These are phyloP conservation scores for Acholoe squamosa DNA, from an alignment of 2,888 invertebrate species.

Conservation along the genomic window DNA sequence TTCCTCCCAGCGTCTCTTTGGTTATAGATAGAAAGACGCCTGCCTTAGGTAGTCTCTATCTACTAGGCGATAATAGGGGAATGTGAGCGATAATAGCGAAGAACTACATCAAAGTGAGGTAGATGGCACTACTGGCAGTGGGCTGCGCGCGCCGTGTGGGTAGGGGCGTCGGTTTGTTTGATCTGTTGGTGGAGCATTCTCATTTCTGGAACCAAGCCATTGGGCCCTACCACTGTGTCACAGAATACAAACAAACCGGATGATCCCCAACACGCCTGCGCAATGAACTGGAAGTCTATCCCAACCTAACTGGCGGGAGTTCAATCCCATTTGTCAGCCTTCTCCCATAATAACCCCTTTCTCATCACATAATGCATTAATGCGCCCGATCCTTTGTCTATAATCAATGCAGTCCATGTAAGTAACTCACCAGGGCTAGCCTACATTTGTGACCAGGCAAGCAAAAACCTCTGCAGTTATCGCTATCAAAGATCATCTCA, in stretches of 20 bases:
- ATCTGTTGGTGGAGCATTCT: not conserved
- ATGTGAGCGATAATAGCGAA: not conserved
- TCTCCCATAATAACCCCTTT: too few relatives aligned
- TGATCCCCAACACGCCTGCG: not conserved
- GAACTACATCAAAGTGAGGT: slow-evolving; percentile 25
- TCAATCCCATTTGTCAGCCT: too few relatives aligned
- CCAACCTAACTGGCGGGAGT: not conserved
- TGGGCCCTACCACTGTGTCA: not conserved
- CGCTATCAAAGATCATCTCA: too few relatives aligned
- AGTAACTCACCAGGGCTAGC: too few relatives aligned
- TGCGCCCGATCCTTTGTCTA: too few relatives aligned
- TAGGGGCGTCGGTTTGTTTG: slow-evolving; percentile 3
- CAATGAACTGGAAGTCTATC: slow-evolving; percentile 2
- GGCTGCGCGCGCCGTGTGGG: not conserved
- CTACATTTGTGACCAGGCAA: too few relatives aligned
- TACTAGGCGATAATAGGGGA: not conserved
- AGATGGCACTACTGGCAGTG: not conserved
- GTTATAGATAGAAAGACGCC: not conserved
- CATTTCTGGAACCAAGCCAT: not conserved
- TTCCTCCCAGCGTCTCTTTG: not conserved
- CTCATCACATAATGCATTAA: too few relatives aligned
- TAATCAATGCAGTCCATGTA: too few relatives aligned
- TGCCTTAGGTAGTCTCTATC: not conserved
- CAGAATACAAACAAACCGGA: not conserved
- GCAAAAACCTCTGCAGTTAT: too few relatives aligned